Percentiles rank a stretch among this genome's conserved stretches.
These are phyloP conservation scores for Hystrix cristata DNA, from an alignment of 2,113 vertebrate genomes.

Conservation along the genomic window DNA sequence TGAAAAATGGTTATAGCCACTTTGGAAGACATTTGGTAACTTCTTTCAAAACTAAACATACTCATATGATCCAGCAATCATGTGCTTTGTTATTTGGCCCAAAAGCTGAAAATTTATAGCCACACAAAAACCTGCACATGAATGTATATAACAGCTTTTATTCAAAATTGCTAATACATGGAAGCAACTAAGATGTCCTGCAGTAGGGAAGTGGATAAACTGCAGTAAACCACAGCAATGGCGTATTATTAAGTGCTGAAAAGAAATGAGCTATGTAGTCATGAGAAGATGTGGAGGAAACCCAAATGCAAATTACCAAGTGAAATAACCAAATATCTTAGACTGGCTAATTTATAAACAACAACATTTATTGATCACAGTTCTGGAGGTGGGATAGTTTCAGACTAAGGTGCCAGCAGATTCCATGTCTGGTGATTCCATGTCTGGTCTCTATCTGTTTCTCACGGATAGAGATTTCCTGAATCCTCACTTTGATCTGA, in stretches of 20 bases:
- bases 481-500: neutral
- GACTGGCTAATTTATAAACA: neutral
- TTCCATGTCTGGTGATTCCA: neutral
- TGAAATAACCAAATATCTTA: neutral
- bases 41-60: slow-evolving; percentile 36
- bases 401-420: neutral
- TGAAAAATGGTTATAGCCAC: neutral
- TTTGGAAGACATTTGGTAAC: neutral
- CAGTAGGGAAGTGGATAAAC: neutral
- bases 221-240: neutral
- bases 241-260: neutral
- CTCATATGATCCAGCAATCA: neutral
- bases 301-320: neutral
- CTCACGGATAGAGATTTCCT: neutral
- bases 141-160: neutral
- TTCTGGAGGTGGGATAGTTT: neutral
- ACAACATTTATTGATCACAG: neutral
- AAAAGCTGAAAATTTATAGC: neutral
- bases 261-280: neutral
- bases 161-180: neutral
- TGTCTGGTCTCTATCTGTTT: neutral
- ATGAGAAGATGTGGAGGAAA: neutral
- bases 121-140: neutral
- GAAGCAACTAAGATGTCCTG: neutral
- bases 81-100: neutral